A percentile compares a stretch with the other conserved stretches of the same genome.
phyloP scores from a whole-genome alignment of 1,140 invertebrate species.

The Acyrthosiphon pisum region DNA sequence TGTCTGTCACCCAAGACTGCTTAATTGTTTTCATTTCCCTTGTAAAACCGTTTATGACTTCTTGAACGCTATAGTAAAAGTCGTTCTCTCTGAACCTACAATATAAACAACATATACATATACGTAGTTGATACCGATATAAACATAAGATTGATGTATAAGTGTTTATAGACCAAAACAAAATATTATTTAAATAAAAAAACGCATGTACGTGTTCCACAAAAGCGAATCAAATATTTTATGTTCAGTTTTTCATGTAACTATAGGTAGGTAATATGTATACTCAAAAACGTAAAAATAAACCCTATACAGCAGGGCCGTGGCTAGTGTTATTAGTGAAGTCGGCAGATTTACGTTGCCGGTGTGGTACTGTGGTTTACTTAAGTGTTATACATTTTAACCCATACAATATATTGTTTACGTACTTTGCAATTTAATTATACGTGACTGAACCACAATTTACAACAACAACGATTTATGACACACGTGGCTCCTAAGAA shows the following conservation, averaged over 20 bases:
- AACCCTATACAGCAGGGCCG: not conserved
- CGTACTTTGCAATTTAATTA: not conserved
- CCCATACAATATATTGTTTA: not conserved
- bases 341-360: not conserved
- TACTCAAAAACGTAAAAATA: not conserved
- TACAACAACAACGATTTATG: not conserved
- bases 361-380: not conserved
- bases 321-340: not conserved
- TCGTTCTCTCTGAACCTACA: not conserved
- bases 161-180: not conserved
- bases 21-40: not conserved
- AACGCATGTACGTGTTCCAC: not conserved
- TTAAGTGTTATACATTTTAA: not conserved
- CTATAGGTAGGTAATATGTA: not conserved
- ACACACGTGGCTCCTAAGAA: not conserved
- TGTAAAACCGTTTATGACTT: not conserved
- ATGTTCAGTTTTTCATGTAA: not conserved
- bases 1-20: conserved; percentile 27
- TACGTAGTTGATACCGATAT: not conserved
- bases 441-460: not conserved
- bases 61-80: not conserved
- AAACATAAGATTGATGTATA: not conserved
- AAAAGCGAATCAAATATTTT: not conserved
- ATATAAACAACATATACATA: not conserved
- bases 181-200: not conserved